Evolutionary conservation across 2,888 invertebrate genomes (phyloP), one percentile per base, ranked within the genome.

Genomic region (Rhopalosiphum nymphaeae): DNA sequence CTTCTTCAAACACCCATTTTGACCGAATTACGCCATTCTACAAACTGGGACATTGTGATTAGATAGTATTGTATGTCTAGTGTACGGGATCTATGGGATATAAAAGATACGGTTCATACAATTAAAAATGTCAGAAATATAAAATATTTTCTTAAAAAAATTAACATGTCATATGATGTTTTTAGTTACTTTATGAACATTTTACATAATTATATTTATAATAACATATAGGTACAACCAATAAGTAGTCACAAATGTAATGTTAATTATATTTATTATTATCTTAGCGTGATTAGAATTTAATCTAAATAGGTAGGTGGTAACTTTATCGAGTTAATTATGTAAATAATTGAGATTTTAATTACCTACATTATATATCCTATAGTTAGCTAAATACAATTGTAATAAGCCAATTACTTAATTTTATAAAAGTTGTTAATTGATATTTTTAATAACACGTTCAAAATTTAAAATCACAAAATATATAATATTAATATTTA

Each of bases 31-130:
- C 36, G 90, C 29, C 46, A 46, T 90, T 36, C 46, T 26, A 78
- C 4, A 90, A 90, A 90, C 90, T 67, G 67, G 67, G 67, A 46
- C 90, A 67, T 67, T 36, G n/a, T 67, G 67, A 67, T 90, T 67
- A 90, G 90, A 67, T 90, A 61, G 46, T 61, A 61, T n/a, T 67
- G 49, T 90, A 90, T 90, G 61, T 90, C n/a, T 78, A 67, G 67
- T 46, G 78, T 78, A 36, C 42, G 9, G 36, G 36, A 78, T 78
- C 16, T 46, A 49, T 67, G 4, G 21, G 29, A 90, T 89, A 89
- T 49, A 49, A 86, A n/a, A 78, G n/a, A 36, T 78, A 78, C 36
- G 36, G 36, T 9, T 86, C 29, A 86, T n/a, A 86, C 26, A 46
- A 86, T 29, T 16, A 46, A 46, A 5, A 7, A 49, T 46, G 46